These are phyloP conservation scores for Hesperia comma DNA, from an alignment of 2,888 invertebrate genomes.

Conservation along the genomic window DNA sequence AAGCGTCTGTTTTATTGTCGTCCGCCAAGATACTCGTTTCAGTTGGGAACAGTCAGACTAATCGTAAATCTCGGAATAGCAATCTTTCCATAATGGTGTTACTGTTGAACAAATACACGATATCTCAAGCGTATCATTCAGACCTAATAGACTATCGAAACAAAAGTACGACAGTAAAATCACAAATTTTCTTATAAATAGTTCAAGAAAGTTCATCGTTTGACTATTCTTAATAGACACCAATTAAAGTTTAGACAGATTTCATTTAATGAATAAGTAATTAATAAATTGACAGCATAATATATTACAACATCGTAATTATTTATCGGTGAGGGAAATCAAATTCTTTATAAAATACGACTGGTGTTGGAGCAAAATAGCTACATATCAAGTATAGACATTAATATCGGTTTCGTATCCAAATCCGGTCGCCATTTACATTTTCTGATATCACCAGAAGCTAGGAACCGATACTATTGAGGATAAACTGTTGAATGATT, in stretches of 20 bases:
- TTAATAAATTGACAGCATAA: slow-evolving; percentile 43
- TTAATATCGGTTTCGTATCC: slow-evolving; percentile 61
- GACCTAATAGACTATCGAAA: background rate
- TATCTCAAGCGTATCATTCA: slow-evolving; percentile 9
- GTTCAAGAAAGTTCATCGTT: background rate
- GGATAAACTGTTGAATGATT: slow-evolving; percentile 74
- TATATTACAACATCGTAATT: slow-evolving; percentile 44
- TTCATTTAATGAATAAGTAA: slow-evolving; percentile 40
- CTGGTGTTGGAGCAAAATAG: slow-evolving; percentile 46
- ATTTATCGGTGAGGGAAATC: slow-evolving; percentile 43
- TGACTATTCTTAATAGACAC: slow-evolving; percentile 11
- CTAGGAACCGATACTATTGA: slow-evolving; percentile 63
- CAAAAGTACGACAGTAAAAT: background rate
- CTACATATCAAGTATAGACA: slow-evolving; percentile 69
- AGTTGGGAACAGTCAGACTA: slow-evolving; percentile 66
- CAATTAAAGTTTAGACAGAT: slow-evolving; percentile 30
- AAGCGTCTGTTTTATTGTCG: slow-evolving; percentile 72
- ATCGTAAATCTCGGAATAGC: slow-evolving; percentile 76
- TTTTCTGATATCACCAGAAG: slow-evolving; percentile 76
- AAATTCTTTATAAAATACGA: slow-evolving; percentile 41
- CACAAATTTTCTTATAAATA: background rate
- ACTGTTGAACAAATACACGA: slow-evolving; percentile 53
- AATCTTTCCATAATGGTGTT: slow-evolving; percentile 58
- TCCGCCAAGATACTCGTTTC: slow-evolving; percentile 63
- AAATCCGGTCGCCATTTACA: slow-evolving; percentile 71